Conservation (phyloP, 2,888 invertebrate species). For the Phorcus lineatus region DNA sequence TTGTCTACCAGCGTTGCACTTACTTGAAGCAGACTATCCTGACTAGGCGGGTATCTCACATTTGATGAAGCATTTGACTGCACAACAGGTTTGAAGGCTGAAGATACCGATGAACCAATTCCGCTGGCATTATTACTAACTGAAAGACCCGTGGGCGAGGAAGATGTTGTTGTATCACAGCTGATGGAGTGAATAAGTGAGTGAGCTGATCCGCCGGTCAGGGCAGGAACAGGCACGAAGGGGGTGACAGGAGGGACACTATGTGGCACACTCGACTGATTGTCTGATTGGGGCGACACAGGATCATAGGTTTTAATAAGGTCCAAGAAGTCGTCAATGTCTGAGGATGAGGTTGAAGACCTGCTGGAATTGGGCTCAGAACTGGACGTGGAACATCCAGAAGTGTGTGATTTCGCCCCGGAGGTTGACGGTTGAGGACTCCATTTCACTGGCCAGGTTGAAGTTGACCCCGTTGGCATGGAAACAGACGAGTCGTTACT, state of each 20-base stretch:
- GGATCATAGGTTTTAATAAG: background rate
- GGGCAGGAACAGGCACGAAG: background rate
- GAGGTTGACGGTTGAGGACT: background rate
- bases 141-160: constrained; percentile 4
- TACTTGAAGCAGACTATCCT: background rate
- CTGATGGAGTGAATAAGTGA: background rate
- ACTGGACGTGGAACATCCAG: no score
- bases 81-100: background rate
- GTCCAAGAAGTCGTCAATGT: background rate
- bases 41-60: background rate
- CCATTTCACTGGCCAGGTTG: background rate
- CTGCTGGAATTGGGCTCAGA: no score
- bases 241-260: background rate
- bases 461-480: background rate
- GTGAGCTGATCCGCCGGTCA: background rate
- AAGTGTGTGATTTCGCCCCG: background rate
- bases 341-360: background rate
- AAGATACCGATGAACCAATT: background rate
- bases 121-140: background rate
- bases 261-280: background rate
- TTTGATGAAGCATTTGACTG: background rate
- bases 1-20: background rate
- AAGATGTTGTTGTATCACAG: constrained; percentile 8
- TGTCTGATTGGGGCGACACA: background rate
- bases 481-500: constrained; percentile 1